Evolutionary conservation across 2,113 vertebrate genomes (phyloP), one percentile per base, ranked within the genome.

Genomic region (Equus quagga): DNA sequence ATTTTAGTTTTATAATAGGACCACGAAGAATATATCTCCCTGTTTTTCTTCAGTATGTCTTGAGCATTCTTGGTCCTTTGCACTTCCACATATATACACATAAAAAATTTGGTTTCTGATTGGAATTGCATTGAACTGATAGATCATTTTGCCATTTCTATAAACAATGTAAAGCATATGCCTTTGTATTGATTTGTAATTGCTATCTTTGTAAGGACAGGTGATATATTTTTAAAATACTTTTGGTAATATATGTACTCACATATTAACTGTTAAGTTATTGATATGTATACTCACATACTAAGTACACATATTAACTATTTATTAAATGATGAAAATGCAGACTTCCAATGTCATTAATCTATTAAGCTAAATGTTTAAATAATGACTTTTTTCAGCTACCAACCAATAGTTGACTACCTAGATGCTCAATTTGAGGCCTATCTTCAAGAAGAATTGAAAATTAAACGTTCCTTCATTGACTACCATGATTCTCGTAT

Each of bases 341-440:
- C 23, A 87, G 33, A 67, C 33, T 33, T 93, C 41, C 62, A 31
- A 58, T 82, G 51, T 91, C 78, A 82, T 67, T 72, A 91, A 62
- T 51, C 3, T 75, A 7, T 54, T 19, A 36, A 85, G 41, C 44
- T 95, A 76, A 96, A 64, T 84, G 26, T 94, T 82, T 67, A 36
- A 82, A 92, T 78, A 80, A 36, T 46, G 15, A 9, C 49, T 49
- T 92, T 94, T 75, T 41, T 41, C 78, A 99, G 99, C 98, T 99
- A 99, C 98, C 99, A 99, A 97, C 99, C 99, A 33, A 98, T 99
- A 95, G 99, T 99, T 98, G 99, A 99, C 98, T 99, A 99, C 98
- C 98, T 99, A 76, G 99, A 99, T 98, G 99, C 99, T 83, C 99
- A 99, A 72, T 99, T 99, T 98, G 99, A 99, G 98, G 99, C 99